Evolutionary conservation across 2,797 vertebrate species (phyloP).

Genomic region (Amphiprion clarkii): DNA sequence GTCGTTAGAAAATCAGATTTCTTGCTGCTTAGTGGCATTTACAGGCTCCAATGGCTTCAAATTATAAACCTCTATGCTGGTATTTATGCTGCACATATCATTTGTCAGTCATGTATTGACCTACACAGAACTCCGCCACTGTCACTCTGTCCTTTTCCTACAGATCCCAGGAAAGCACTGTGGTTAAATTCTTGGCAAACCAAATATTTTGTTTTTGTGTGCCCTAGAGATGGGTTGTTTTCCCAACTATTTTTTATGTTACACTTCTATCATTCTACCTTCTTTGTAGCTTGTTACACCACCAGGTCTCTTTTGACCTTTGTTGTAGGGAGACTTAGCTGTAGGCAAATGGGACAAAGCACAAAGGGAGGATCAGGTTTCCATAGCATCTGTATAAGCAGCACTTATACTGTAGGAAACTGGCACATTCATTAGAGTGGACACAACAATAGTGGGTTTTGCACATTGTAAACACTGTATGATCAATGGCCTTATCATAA

Average conservation of each 20-base stretch:
- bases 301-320: constrained; percentile 37
- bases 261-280: neutral
- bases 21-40: neutral
- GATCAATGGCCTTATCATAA: neutral
- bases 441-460: neutral
- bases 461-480: neutral
- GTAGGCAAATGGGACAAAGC: constrained; percentile 39
- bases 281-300: constrained; percentile 12
- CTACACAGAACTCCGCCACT: neutral
- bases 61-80: constrained; percentile 8
- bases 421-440: neutral
- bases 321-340: constrained; percentile 13
- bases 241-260: neutral
- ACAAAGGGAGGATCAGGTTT: constrained; percentile 55
- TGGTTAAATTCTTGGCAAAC: constrained; percentile 18
- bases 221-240: neutral
- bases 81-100: constrained; percentile 11
- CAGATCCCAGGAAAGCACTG: neutral
- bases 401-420: constrained; percentile 17
- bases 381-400: constrained; percentile 46
- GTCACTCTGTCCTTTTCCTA: constrained; percentile 7
- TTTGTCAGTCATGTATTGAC: constrained; percentile 3
- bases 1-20: neutral
- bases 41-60: constrained; percentile 17
- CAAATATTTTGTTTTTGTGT: constrained; percentile 11